These are phyloP conservation scores for Bugula neritina DNA, from an alignment of 2,888 invertebrate species.

Conservation along the genomic window DNA sequence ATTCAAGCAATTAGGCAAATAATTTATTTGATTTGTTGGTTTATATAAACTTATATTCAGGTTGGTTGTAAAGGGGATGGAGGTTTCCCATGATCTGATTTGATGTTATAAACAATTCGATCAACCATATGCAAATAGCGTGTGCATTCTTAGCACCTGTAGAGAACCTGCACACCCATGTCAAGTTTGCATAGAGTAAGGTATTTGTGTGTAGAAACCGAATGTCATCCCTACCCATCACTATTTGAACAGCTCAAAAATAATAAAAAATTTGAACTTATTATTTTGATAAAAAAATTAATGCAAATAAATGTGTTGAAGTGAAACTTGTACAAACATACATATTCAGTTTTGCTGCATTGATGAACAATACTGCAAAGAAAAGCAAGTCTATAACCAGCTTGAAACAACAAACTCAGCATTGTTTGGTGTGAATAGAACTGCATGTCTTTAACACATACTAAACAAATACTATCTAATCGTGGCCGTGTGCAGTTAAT, in stretches of 20 bases:
- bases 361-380: not conserved
- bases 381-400: constrained; percentile 10
- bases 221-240: constrained; percentile 3
- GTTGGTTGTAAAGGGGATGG: not conserved
- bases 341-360: not conserved
- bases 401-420: constrained; percentile 25
- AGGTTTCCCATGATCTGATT: not conserved
- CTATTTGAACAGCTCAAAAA: constrained; percentile 22
- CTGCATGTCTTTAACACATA: constrained; percentile 7
- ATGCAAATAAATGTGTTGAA: constrained; percentile 6
- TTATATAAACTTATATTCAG: not conserved
- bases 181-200: not conserved
- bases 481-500: constrained; percentile 14
- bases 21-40: not conserved
- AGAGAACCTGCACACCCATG: not conserved
- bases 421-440: not conserved
- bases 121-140: not conserved
- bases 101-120: constrained; percentile 20
- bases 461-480: constrained; percentile 8
- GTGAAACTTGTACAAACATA: not conserved
- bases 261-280: constrained; percentile 25
- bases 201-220: constrained; percentile 21
- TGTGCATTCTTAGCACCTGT: constrained; percentile 16
- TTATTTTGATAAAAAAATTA: constrained; percentile 23
- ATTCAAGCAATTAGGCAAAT: not conserved